Percentiles rank a stretch among this genome's conserved stretches.
phyloP scores from a whole-genome alignment of 2,113 vertebrate species.

The Aythya baeri region DNA sequence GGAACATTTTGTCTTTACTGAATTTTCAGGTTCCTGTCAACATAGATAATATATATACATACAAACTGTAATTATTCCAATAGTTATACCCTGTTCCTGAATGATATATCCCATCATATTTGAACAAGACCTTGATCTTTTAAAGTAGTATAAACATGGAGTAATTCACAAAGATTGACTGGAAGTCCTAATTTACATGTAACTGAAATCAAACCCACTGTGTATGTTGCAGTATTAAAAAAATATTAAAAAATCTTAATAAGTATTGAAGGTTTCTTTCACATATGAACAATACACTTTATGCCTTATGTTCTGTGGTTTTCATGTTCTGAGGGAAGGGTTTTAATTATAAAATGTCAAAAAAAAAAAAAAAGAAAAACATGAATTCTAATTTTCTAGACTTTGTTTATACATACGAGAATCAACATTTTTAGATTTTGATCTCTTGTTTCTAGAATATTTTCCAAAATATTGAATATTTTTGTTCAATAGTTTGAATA shows the following conservation, averaged over 20 bases:
- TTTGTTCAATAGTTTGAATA: neutral
- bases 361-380: rapidly evolving
- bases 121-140: neutral
- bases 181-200: neutral
- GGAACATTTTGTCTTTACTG: neutral
- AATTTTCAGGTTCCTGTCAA: neutral
- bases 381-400: neutral
- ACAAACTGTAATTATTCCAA: neutral
- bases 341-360: neutral
- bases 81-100: neutral
- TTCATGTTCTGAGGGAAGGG: neutral
- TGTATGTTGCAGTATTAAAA: neutral
- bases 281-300: neutral
- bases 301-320: neutral
- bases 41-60: neutral
- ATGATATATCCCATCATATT: neutral
- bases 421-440: neutral
- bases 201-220: neutral
- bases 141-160: neutral
- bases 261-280: neutral
- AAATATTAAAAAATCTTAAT: neutral
- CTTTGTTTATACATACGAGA: neutral
- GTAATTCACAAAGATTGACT: neutral
- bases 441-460: neutral
- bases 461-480: neutral